Percentiles rank a stretch among this genome's conserved stretches.
phyloP scores from a whole-genome alignment of 1,140 invertebrate species.

The Aphelinus atriplicis region DNA sequence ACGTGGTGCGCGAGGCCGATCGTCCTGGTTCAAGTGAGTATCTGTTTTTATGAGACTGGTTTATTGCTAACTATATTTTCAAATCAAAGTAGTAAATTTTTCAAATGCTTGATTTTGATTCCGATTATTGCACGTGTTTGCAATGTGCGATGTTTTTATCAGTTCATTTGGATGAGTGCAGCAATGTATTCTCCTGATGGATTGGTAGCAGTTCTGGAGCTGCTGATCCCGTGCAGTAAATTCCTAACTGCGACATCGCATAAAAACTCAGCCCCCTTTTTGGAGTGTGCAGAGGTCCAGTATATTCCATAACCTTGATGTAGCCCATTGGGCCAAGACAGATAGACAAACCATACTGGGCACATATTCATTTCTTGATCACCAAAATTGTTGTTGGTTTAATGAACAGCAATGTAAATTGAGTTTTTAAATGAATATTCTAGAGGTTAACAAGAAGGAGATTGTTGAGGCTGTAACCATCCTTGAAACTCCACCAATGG shows the following conservation, averaged over 20 bases:
- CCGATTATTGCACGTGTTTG: neutral
- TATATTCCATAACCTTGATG: constrained; percentile 58
- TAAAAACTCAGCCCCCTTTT: constrained; percentile 63
- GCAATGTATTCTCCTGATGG: constrained; percentile 36
- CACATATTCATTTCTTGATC: constrained; percentile 59
- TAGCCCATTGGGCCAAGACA: constrained; percentile 73
- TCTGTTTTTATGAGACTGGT: neutral
- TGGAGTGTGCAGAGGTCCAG: constrained; percentile 61
- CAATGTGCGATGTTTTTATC: constrained; percentile 45
- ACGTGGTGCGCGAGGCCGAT: constrained; percentile 98
- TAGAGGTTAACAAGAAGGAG: constrained; percentile 99
- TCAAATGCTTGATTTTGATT: neutral
- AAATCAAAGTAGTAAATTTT: neutral
- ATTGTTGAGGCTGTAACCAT: constrained; percentile 99
- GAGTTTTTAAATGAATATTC: constrained; percentile 43
- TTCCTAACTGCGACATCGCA: constrained; percentile 54
- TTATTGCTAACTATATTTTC: too few relatives aligned
- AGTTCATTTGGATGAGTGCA: constrained; percentile 36
- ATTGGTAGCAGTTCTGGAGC: constrained; percentile 58
- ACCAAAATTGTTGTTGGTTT: too few relatives aligned
- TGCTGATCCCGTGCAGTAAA: constrained; percentile 56
- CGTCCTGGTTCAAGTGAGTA: constrained; percentile 97
- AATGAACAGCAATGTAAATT: too few relatives aligned
- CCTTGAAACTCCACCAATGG: constrained; percentile 98
- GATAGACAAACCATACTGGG: constrained; percentile 77